These are phyloP conservation scores for Psittacula echo DNA, from an alignment of 2,797 vertebrate species.

Conservation along the genomic window DNA sequence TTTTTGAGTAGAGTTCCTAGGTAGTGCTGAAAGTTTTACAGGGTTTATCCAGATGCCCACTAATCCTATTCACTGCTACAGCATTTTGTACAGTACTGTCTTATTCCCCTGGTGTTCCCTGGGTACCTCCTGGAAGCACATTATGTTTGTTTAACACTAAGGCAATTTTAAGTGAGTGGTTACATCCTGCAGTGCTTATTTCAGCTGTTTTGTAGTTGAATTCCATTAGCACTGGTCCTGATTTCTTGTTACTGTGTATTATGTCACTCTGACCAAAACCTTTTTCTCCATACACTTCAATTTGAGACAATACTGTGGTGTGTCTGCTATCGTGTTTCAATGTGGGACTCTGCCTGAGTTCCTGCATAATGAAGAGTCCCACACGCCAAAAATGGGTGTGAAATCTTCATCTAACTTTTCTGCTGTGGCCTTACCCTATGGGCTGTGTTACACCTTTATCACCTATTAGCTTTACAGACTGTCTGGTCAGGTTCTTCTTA, in stretches of 20 bases:
- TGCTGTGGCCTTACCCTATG: not conserved
- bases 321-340: not conserved
- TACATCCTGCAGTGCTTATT: not conserved
- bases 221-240: not conserved
- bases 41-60: not conserved
- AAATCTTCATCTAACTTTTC: not conserved
- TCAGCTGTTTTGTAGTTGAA: not conserved
- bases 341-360: not conserved
- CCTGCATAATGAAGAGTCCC: not conserved
- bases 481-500: not conserved
- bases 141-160: not conserved
- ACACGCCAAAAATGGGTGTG: rapidly evolving
- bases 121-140: not conserved
- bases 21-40: not conserved
- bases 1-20: not conserved
- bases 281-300: not conserved
- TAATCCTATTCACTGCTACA: not conserved
- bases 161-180: not conserved
- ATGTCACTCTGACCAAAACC: not conserved
- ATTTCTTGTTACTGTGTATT: not conserved
- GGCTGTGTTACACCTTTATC: not conserved
- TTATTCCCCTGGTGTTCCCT: not conserved
- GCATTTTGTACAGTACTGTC: not conserved
- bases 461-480: not conserved
- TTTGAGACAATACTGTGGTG: not conserved